phyloP scores from a whole-genome alignment of 2,888 invertebrate species.

The Machimus rusticus region DNA sequence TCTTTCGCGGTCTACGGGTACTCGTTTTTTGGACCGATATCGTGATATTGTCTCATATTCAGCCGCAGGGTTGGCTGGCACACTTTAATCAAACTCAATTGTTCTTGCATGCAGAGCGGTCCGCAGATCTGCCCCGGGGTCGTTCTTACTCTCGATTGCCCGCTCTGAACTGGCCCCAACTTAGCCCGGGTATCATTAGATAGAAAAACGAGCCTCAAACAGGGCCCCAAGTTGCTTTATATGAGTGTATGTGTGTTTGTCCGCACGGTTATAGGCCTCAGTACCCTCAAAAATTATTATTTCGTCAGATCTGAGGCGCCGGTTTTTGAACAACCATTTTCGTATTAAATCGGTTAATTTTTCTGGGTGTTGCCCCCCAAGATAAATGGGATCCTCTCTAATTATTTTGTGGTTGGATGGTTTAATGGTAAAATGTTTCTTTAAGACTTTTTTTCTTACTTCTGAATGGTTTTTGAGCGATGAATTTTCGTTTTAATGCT shows the following conservation, averaged over 20 bases:
- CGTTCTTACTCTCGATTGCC: constrained; percentile 16
- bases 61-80: constrained; percentile 12
- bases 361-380: neutral
- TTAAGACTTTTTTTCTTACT: neutral
- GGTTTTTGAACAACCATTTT: neutral
- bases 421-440: neutral
- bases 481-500: neutral
- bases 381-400: neutral
- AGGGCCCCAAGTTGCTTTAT: neutral
- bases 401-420: neutral
- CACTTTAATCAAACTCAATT: constrained; percentile 39
- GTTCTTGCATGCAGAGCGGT: constrained; percentile 23
- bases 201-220: neutral
- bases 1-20: neutral
- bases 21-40: constrained; percentile 2
- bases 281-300: neutral
- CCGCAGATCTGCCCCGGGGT: neutral
- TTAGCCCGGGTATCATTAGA: neutral
- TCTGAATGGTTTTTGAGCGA: neutral
- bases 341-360: neutral
- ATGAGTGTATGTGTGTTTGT: neutral
- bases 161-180: neutral
- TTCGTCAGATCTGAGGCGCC: neutral
- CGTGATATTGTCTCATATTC: constrained; percentile 34
- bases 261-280: neutral